Conservation (phyloP, 2,113 vertebrate species). For the Phycodurus eques region DNA sequence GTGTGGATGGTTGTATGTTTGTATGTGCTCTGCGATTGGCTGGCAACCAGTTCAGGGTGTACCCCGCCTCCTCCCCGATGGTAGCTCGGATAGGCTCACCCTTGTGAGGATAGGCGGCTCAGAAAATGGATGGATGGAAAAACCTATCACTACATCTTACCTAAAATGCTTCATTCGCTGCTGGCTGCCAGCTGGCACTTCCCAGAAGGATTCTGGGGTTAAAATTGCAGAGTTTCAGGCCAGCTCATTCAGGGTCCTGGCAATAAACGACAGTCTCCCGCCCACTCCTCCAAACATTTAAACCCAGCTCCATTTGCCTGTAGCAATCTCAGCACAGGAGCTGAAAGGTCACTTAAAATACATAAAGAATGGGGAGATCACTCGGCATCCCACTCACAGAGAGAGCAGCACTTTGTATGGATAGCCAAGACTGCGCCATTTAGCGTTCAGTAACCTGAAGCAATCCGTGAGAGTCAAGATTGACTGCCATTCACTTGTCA, state of each 20-base stretch:
- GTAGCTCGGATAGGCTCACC: too few relatives aligned
- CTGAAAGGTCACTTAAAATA: constrained; percentile 73
- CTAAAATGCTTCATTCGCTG: constrained; percentile 70
- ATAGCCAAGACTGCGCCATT: constrained; percentile 60
- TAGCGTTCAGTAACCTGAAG: constrained; percentile 66
- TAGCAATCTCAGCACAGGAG: constrained; percentile 54
- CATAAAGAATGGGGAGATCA: constrained; percentile 71
- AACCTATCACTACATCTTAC: constrained; percentile 72
- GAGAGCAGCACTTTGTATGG: constrained; percentile 56
- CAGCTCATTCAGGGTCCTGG: constrained; percentile 44
- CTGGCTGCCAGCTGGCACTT: constrained; percentile 60
- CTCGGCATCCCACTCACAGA: constrained; percentile 65
- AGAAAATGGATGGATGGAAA: constrained; percentile 24
- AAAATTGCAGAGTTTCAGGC: constrained; percentile 48
- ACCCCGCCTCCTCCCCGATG: too few relatives aligned
- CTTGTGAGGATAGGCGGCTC: too few relatives aligned
- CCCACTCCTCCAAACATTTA: constrained; percentile 68
- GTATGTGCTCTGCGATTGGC: too few relatives aligned
- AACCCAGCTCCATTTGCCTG: constrained; percentile 65
- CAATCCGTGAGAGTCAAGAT: constrained; percentile 53
- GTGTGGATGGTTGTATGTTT: too few relatives aligned
- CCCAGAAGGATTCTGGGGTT: constrained; percentile 56
- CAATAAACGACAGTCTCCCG: constrained; percentile 57
- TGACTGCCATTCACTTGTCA: constrained; percentile 68
- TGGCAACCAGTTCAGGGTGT: too few relatives aligned